These are phyloP conservation scores for Lepas anatifera DNA, from an alignment of 2,888 invertebrate species.

Conservation along the genomic window DNA sequence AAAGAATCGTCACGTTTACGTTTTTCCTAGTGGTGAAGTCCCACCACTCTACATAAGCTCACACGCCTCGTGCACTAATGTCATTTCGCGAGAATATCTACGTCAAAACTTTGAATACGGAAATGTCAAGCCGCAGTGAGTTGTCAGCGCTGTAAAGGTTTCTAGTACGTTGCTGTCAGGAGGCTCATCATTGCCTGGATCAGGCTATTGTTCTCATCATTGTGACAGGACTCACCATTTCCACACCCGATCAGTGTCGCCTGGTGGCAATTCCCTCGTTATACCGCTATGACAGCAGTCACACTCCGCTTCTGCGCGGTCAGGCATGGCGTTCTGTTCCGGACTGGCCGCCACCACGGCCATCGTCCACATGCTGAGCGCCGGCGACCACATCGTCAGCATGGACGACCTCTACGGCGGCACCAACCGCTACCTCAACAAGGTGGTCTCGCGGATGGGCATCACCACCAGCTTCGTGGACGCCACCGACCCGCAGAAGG, in stretches of 20 bases:
- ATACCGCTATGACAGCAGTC: neutral
- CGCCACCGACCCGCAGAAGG: constrained; percentile 49
- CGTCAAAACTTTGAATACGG: too few relatives aligned
- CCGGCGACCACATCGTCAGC: constrained; percentile 81
- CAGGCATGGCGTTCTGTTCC: constrained; percentile 54
- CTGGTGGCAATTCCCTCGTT: neutral
- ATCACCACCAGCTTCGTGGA: constrained; percentile 67
- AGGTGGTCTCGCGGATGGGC: constrained; percentile 48
- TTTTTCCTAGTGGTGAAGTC: too few relatives aligned
- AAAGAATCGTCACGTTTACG: too few relatives aligned
- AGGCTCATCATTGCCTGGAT: neutral
- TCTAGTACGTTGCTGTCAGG: too few relatives aligned
- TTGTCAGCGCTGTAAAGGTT: too few relatives aligned
- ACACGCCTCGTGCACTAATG: too few relatives aligned
- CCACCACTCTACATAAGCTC: too few relatives aligned
- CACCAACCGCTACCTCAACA: constrained; percentile 59
- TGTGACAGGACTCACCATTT: neutral
- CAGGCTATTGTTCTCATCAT: neutral
- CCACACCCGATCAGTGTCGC: neutral
- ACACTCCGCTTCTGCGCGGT: neutral
- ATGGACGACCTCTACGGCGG: constrained; percentile 94
- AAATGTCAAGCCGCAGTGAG: too few relatives aligned
- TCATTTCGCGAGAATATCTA: too few relatives aligned
- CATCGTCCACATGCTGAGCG: constrained; percentile 55
- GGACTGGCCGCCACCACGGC: constrained; percentile 78